Conservation (phyloP, 2,113 vertebrate genomes). For the Peromyscus californicus region DNA sequence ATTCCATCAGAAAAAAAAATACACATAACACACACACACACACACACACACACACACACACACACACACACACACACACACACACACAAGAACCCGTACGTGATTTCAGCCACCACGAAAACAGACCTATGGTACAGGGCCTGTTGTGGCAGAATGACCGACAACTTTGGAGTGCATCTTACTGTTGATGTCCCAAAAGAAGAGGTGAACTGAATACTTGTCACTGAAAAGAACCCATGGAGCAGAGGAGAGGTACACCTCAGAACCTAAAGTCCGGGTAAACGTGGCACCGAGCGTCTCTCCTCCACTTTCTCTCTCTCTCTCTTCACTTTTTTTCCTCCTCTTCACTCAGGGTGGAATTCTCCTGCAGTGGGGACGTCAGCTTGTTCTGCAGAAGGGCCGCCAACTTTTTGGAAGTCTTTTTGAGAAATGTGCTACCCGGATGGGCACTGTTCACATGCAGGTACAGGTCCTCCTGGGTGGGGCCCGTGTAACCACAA, state of each 20-base stretch:
- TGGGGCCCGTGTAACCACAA: conserved; percentile 91
- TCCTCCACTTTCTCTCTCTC: accelerated
- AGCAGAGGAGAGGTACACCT: background rate
- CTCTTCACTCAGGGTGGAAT: conserved; percentile 77
- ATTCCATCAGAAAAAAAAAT: background rate
- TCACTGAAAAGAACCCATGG: background rate
- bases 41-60: background rate
- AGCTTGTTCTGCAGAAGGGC: conserved; percentile 89
- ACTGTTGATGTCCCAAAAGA: background rate
- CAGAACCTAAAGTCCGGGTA: conserved; percentile 55
- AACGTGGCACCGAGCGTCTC: conserved; percentile 51
- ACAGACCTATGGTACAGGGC: background rate
- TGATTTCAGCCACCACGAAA: background rate
- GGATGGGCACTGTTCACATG: conserved; percentile 89
- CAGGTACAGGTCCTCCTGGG: conserved; percentile 90
- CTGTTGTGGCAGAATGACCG: background rate
- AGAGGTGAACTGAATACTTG: background rate
- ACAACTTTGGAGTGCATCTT: background rate
- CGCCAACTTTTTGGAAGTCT: conserved; percentile 91
- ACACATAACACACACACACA: too few relatives aligned
- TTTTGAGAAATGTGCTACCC: conserved; percentile 88
- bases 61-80: background rate
- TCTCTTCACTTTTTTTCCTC: conserved; percentile 78
- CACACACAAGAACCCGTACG: background rate
- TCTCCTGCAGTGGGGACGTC: conserved; percentile 82